A percentile compares a stretch with the other conserved stretches of the same genome.
These are phyloP conservation scores for Drosophila robusta DNA, from an alignment of 2,888 invertebrate genomes.

Conservation along the genomic window DNA sequence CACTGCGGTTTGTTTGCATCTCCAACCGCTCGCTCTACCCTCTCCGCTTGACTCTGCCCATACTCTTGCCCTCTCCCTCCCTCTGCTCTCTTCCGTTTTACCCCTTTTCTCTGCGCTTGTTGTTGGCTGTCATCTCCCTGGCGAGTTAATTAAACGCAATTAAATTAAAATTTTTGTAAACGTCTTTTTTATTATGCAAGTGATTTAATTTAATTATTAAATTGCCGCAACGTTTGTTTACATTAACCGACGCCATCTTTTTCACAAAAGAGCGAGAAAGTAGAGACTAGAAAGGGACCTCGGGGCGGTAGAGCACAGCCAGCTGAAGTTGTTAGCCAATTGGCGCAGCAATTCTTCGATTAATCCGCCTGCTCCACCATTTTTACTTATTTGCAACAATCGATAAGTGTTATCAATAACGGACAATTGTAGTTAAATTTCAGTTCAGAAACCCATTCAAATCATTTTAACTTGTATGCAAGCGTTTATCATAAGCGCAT, in stretches of 20 bases:
- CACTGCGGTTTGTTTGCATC: slow-evolving; percentile 51
- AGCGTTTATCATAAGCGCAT: too few species aligned
- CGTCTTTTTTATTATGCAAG: slow-evolving; percentile 81
- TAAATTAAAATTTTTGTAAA: slow-evolving; percentile 81
- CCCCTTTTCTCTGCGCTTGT: slow-evolving; percentile 29
- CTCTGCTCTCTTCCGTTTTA: slow-evolving; percentile 5
- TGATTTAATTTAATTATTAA: slow-evolving; percentile 80
- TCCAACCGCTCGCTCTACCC: background rate
- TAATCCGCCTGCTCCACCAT: too few species aligned
- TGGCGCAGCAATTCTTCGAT: too few species aligned
- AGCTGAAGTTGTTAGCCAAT: background rate
- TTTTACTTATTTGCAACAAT: background rate
- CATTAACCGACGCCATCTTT: slow-evolving; percentile 35
- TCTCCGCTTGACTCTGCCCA: background rate
- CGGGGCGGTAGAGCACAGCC: background rate
- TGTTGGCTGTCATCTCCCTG: slow-evolving; percentile 78
- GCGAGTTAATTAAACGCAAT: slow-evolving; percentile 85
- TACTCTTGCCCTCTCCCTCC: background rate
- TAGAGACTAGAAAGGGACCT: background rate
- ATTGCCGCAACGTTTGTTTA: slow-evolving; percentile 73
- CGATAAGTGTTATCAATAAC: slow-evolving; percentile 9
- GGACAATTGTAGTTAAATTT: background rate
- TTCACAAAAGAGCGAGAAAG: slow-evolving; percentile 5
- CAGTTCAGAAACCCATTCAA: too few species aligned
- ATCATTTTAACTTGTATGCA: too few species aligned